Evolutionary conservation across 2,888 invertebrate genomes (phyloP).

Genomic region (Agriopis aurantiaria): DNA sequence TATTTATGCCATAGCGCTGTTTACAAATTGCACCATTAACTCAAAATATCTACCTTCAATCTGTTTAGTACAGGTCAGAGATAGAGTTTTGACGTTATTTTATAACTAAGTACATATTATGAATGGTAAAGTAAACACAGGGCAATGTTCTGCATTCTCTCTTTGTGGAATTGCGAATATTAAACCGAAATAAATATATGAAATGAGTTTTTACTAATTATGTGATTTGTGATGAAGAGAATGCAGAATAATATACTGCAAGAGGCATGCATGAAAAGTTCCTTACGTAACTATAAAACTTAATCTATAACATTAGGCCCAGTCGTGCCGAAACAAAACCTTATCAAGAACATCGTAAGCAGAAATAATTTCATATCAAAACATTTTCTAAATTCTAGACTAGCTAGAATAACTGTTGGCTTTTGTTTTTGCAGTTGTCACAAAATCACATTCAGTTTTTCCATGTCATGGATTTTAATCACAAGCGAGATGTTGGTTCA

Average conservation of each 20-base stretch:
- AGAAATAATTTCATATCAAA: neutral
- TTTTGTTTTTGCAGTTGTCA: neutral
- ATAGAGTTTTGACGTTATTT: neutral
- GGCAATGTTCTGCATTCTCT: neutral
- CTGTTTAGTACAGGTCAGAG: neutral
- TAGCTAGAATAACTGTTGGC: neutral
- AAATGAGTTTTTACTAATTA: neutral
- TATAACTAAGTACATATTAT: conserved; percentile 7
- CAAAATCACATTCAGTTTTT: conserved; percentile 42
- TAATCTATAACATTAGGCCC: neutral
- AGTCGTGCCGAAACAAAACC: neutral
- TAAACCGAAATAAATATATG: neutral
- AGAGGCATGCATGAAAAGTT: neutral
- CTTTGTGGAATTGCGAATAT: neutral
- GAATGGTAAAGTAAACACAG: neutral
- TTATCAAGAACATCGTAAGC: neutral
- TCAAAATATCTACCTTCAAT: neutral
- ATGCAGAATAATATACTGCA: neutral
- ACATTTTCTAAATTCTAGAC: too few relatives aligned
- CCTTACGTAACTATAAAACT: neutral
- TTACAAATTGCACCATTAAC: neutral
- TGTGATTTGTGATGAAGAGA: neutral
- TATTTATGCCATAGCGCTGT: conserved; percentile 1
- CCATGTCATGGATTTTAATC: conserved; percentile 32
- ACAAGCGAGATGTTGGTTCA: conserved; percentile 5